Evolutionary conservation across 2,113 vertebrate species (phyloP).

Genomic region (Rhadina sibilatrix): DNA sequence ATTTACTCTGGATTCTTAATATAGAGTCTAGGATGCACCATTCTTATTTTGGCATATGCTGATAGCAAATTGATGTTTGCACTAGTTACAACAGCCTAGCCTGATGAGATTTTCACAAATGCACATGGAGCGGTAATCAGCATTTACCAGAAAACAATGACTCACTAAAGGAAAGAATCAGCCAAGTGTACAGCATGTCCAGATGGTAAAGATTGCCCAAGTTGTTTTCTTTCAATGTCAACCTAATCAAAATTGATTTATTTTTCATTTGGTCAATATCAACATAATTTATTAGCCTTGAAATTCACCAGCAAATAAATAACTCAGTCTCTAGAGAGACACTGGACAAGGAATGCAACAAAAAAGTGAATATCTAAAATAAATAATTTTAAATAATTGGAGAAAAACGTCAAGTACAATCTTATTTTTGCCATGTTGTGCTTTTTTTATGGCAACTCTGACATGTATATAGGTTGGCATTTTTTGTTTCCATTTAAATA

Average conservation of each 20-base stretch:
- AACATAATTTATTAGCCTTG: not conserved
- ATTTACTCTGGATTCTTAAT: not conserved
- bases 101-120: not conserved
- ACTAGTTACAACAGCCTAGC: not conserved
- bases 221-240: conserved; percentile 52
- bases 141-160: conserved; percentile 56
- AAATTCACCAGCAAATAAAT: not conserved
- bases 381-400: not conserved
- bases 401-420: not conserved
- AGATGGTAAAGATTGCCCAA: conserved; percentile 47
- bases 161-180: conserved; percentile 47
- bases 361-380: not conserved
- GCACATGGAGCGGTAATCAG: not conserved
- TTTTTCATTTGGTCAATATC: not conserved
- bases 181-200: conserved; percentile 33
- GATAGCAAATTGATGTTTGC: not conserved
- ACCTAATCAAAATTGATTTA: conserved; percentile 48
- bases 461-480: accelerated
- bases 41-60: not conserved
- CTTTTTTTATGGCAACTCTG: not conserved
- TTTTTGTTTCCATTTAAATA: not conserved
- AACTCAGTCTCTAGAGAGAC: not conserved
- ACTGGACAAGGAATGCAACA: not conserved
- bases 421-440: not conserved
- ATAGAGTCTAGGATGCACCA: not conserved